Percentiles rank a stretch among this genome's conserved stretches.
Evolutionary conservation across 1,140 invertebrate species (phyloP).

Genomic region (Drosophila ironensis): DNA sequence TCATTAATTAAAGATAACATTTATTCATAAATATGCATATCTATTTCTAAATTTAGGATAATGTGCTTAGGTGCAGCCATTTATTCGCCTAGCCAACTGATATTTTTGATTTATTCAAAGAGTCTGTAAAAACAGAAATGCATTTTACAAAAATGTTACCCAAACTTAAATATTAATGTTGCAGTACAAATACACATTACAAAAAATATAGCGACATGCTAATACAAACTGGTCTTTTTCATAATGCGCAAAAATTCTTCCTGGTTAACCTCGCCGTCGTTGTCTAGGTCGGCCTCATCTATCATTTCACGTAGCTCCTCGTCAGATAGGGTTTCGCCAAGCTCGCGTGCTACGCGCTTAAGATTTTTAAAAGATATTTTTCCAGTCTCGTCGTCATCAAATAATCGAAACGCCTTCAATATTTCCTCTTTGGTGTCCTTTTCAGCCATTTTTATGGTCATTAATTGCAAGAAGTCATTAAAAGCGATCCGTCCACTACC

Average conservation of each 20-base stretch:
- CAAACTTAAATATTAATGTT: too few relatives aligned
- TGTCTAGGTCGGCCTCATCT: conserved; percentile 97
- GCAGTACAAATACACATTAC: too few relatives aligned
- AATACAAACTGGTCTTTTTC: conserved; percentile 99
- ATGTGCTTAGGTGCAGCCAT: too few relatives aligned
- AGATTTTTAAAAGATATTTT: conserved; percentile 98
- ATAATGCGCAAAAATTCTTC: conserved; percentile 98
- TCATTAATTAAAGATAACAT: too few relatives aligned
- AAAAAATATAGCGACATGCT: conserved; percentile 44
- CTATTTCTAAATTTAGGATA: too few relatives aligned
- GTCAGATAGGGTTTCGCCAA: conserved; percentile 97
- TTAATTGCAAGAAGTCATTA: conserved; percentile 95
- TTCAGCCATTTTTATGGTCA: conserved; percentile 97
- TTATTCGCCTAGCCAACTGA: too few relatives aligned
- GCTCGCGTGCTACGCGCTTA: conserved; percentile 96
- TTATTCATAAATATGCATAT: too few relatives aligned
- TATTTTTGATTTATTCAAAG: too few relatives aligned
- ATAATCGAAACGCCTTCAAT: conserved; percentile 96
- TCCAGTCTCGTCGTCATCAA: conserved; percentile 96
- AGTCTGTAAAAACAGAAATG: too few relatives aligned
- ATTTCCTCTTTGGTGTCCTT: conserved; percentile 98
- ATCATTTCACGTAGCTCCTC: conserved; percentile 99
- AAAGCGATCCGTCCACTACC: conserved; percentile 92
- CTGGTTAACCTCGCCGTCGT: conserved; percentile 97
- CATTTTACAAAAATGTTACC: too few relatives aligned